Base-by-base conservation (phyloP, 2,888 invertebrate genomes). In the Steinernema hermaphroditum region DNA sequence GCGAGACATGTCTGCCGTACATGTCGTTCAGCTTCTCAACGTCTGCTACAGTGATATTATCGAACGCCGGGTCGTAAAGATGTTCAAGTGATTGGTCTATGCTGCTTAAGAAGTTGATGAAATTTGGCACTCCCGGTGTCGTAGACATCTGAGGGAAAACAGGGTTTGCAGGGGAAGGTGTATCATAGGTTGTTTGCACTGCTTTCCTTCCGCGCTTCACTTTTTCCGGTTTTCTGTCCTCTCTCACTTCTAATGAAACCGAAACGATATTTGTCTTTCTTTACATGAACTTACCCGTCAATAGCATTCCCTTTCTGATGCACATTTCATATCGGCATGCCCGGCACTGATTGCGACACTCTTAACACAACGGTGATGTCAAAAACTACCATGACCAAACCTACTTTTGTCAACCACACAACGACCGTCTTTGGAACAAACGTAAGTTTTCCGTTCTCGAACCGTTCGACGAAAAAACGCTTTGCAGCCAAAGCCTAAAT, bases 341-440 rank as follows among this genome's bases (percentile, higher is more conserved):
- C 2, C 62, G 62, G 16, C 62, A 62, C 62, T 62, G 62, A 34
- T 62, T 62, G 9, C 62, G 27, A 29, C 62, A 62, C 27, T 62
- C 62, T 62, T 8, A 29, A 50, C 46, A 46, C 16, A 46, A 46
- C n/a, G n/a, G n/a, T n/a, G n/a, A n/a, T n/a, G 37, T 37, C 12
- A 37, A 37, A 37, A 37, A 37, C 12, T 37, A 8, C 12, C 37
- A 37, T 12, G 12, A 8, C 37, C 37, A 22, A 2, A 16, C 62
- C 32, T 62, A 62, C 62, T 62, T 62, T 62, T 62, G 62, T 62
- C 62, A 32, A 62, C 29, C 27, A 29, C 16, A 32, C 62, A 62
- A 29, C 32, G 29, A 14, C 62, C 62, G 1, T 62, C 12, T 34
- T 62, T 62, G 16, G 62, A 9, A 29, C 62, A 62, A 2, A 14